These are phyloP conservation scores for Megalops atlanticus DNA, from an alignment of 2,113 vertebrate genomes.

Conservation along the genomic window DNA sequence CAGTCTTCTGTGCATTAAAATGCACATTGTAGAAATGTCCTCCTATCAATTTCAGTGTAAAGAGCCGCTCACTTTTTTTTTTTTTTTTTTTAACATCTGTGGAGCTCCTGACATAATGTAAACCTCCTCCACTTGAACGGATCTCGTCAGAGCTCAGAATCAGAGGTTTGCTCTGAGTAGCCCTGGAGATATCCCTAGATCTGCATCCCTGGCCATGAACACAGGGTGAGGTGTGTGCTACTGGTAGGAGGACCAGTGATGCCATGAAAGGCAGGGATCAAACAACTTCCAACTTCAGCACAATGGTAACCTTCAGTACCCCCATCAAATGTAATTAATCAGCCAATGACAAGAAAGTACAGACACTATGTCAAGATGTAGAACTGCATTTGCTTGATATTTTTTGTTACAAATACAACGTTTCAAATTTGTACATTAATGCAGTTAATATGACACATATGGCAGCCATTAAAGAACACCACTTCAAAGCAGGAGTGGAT, in stretches of 20 bases:
- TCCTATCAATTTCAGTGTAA: not conserved
- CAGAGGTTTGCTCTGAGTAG: not conserved
- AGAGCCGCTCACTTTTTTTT: not conserved
- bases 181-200: not conserved
- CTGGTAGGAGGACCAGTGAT: not conserved
- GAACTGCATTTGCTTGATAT: not conserved
- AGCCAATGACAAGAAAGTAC: not conserved
- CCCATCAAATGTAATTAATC: not conserved
- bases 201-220: not conserved
- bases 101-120: slow-evolving; percentile 11
- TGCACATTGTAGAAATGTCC: not conserved
- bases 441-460: not conserved
- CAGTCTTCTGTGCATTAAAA: not conserved
- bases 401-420: not conserved
- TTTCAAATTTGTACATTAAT: not conserved
- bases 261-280: not conserved
- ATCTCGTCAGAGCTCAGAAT: not conserved
- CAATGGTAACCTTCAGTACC: not conserved
- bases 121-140: not conserved
- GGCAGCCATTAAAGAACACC: not conserved
- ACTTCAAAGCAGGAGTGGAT: not conserved
- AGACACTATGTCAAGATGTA: not conserved
- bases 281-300: not conserved
- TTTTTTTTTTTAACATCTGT: not conserved
- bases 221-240: not conserved